Percentiles rank a stretch among this genome's conserved stretches.
Evolutionary conservation across 2,888 invertebrate genomes (phyloP).

Genomic region (Ceratothoa steindachneri): DNA sequence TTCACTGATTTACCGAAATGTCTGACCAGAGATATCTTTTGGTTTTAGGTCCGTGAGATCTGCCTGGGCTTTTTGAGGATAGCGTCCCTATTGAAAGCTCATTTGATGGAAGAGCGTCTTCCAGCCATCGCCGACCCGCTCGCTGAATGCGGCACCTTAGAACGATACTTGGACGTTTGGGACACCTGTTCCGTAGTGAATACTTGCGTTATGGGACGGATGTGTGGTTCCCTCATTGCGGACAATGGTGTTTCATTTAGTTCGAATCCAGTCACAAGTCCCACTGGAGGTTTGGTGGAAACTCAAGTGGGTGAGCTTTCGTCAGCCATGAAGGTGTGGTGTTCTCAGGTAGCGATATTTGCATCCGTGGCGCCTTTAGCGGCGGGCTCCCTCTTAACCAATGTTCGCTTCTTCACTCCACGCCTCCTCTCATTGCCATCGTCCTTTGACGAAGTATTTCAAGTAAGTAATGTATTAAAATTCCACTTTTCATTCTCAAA

Average conservation of each 20-base stretch:
- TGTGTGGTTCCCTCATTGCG: not conserved
- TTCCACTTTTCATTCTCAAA: not conserved
- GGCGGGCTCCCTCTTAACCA: slow-evolving; percentile 30
- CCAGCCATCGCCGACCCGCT: slow-evolving; percentile 41
- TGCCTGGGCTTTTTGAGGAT: slow-evolving; percentile 80
- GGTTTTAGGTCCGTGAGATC: slow-evolving; percentile 65
- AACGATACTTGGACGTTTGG: slow-evolving; percentile 39
- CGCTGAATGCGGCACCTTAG: slow-evolving; percentile 38
- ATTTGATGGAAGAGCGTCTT: slow-evolving; percentile 62
- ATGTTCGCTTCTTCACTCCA: slow-evolving; percentile 67
- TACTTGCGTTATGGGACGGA: slow-evolving; percentile 36
- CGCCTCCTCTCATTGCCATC: slow-evolving; percentile 77
- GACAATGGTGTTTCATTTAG: not conserved
- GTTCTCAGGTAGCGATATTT: slow-evolving; percentile 31
- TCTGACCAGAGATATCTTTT: too few species aligned
- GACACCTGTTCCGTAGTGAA: slow-evolving; percentile 41
- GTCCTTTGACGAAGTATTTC: slow-evolving; percentile 86
- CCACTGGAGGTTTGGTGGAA: slow-evolving; percentile 19
- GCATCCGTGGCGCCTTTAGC: slow-evolving; percentile 28
- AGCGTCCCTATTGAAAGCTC: slow-evolving; percentile 74
- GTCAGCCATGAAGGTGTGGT: slow-evolving; percentile 34
- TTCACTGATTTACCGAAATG: too few species aligned
- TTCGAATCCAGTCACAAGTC: not conserved
- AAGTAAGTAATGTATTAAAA: slow-evolving; percentile 57
- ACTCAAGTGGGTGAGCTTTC: slow-evolving; percentile 32